These are phyloP conservation scores for Neelides folsomi DNA, from an alignment of 2,888 invertebrate species.

Conservation along the genomic window DNA sequence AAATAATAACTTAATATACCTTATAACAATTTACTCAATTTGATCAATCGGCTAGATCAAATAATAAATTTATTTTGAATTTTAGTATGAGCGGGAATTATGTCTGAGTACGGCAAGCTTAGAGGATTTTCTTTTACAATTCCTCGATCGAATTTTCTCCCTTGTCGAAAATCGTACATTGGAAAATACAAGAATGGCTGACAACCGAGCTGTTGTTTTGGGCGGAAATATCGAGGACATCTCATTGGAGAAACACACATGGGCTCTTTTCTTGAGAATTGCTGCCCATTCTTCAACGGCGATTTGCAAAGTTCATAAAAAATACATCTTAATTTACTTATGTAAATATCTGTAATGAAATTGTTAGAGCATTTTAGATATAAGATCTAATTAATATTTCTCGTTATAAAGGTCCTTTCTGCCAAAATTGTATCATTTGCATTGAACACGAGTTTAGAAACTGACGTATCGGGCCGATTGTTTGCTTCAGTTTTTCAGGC, in stretches of 20 bases:
- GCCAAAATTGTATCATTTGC: constrained; percentile 62
- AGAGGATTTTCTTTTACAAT: constrained; percentile 76
- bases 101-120: constrained; percentile 73
- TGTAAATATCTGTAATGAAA: too few relatives aligned
- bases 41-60: constrained; percentile 3
- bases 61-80: background rate
- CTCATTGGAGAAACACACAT: constrained; percentile 42
- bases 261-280: constrained; percentile 44
- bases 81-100: constrained; percentile 50
- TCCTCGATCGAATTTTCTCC: constrained; percentile 60
- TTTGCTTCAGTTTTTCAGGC: constrained; percentile 57
- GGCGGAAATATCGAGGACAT: constrained; percentile 50
- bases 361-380: constrained; percentile 8
- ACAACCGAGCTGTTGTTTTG: constrained; percentile 21
- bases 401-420: constrained; percentile 47
- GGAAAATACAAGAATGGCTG: constrained; percentile 51
- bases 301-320: constrained; percentile 20
- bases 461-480: constrained; percentile 66
- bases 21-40: background rate
- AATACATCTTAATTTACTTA: too few relatives aligned
- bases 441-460: constrained; percentile 63
- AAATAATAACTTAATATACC: background rate
- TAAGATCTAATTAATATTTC: constrained; percentile 5
- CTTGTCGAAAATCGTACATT: constrained; percentile 58
- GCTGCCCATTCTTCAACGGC: constrained; percentile 27